Base-by-base conservation (phyloP, 1,140 invertebrate species). In the Telenomus remus region DNA sequence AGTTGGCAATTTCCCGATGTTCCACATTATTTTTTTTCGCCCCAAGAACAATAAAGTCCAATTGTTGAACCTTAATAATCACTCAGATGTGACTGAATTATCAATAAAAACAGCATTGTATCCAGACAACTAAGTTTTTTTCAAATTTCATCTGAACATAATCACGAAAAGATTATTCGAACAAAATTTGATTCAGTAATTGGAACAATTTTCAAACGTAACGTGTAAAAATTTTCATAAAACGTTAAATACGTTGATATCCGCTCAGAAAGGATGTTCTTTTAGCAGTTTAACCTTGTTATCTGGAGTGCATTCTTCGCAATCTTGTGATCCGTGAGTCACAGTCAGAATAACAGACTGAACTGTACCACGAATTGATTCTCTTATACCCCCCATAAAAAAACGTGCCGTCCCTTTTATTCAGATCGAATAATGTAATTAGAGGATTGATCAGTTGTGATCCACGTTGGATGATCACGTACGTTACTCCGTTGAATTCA, bases 241-340 rank as follows among this genome's bases (percentile, higher is more conserved):
- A n/a, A n/a, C n/a, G 6, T 27, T 1, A 27, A 27, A 27, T 27
- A 27, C 19, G 19, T 19, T 61, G 70, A 66, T 66, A 74, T 74
- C 56, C 54, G 60, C 55, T 43, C 19, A 27, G 6, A 27, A 65
- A 56, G 61, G 70, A 65, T 73, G 60, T 65, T 73, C 70, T 73
- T 37, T 54, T 16, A 15, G 12, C 27, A 33, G 43, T 60, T 33
- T 73, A 63, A 74, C 70, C 70, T 27, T 65, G 49, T 59, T 13
- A 63, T 61, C 13, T 60, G 53, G 64, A 68, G 63, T 63, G 71
- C 71, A 65, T 64, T 57, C 33, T 33, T 54, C 34, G 15, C 44
- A 34, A 11, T 63, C 19, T 54, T 54, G 35, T 46, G 48, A 56
- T 46, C 19, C 6, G 56, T 64, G 60, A 46, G 34, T 48, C 60